A percentile compares a stretch with the other conserved stretches of the same genome.
phyloP scores from a whole-genome alignment of 2,888 invertebrate genomes.

The Baccha elongata region DNA sequence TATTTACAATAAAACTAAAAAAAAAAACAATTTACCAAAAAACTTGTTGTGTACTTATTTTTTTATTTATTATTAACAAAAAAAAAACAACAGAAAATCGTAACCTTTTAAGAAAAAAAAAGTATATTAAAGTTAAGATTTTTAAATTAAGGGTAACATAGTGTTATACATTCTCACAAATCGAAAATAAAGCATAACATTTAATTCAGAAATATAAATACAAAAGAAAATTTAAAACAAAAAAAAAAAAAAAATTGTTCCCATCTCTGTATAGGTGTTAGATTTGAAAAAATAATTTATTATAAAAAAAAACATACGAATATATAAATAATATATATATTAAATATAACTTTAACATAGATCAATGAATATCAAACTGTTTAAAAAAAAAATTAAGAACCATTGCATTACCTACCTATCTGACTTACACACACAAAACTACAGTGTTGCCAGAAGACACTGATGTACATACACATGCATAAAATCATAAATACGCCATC shows the following conservation, averaged over 20 bases:
- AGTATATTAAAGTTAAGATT: slow-evolving; percentile 71
- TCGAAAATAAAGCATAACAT: slow-evolving; percentile 62
- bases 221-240: slow-evolving; percentile 36
- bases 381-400: slow-evolving; percentile 35
- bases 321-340: slow-evolving; percentile 50
- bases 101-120: slow-evolving; percentile 48
- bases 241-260: slow-evolving; percentile 63
- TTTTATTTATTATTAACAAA: slow-evolving; percentile 67
- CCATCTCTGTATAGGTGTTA: slow-evolving; percentile 74
- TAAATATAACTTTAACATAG: slow-evolving; percentile 49
- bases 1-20: slow-evolving; percentile 67
- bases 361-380: slow-evolving; percentile 67
- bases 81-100: slow-evolving; percentile 31
- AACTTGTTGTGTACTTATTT: slow-evolving; percentile 71
- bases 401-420: slow-evolving; percentile 38
- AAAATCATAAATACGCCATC: slow-evolving; percentile 17
- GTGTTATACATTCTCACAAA: slow-evolving; percentile 68
- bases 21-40: slow-evolving; percentile 48
- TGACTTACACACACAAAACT: slow-evolving; percentile 4
- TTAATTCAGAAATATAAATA: slow-evolving; percentile 50
- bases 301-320: slow-evolving; percentile 56
- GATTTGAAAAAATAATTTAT: slow-evolving; percentile 73
- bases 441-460: slow-evolving; percentile 28
- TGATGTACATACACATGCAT: slow-evolving; percentile 31
- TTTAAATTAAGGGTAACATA: slow-evolving; percentile 66